A percentile compares a stretch with the other conserved stretches of the same genome.
These are phyloP conservation scores for Eulemur rubriventer DNA, from an alignment of 2,797 vertebrate genomes.

Conservation along the genomic window DNA sequence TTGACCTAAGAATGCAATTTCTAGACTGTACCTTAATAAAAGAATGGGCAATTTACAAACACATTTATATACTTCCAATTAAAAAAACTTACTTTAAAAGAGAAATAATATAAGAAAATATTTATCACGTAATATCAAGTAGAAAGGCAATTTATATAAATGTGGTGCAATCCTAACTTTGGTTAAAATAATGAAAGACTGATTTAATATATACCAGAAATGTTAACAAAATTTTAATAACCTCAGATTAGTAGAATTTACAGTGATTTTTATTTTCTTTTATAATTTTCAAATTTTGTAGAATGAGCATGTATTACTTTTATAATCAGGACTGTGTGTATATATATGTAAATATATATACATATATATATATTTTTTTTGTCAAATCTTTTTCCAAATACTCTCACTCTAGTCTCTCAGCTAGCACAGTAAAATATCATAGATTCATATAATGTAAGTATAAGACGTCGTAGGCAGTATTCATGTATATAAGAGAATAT, in stretches of 20 bases:
- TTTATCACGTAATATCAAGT: not conserved
- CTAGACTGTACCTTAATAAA: not conserved
- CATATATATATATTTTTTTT: not conserved
- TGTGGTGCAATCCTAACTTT: not conserved
- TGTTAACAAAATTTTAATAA: not conserved
- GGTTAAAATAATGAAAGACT: conserved; percentile 20
- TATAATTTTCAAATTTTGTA: not conserved
- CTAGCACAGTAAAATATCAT: not conserved
- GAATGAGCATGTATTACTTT: not conserved
- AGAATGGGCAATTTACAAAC: not conserved
- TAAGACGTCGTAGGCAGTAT: not conserved
- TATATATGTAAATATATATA: not conserved
- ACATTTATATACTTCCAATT: not conserved
- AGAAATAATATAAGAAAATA: not conserved
- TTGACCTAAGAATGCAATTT: not conserved
- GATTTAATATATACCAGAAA: not conserved
- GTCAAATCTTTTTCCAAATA: not conserved
- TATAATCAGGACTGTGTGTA: not conserved
- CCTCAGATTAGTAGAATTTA: conserved; percentile 11
- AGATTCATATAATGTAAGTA: not conserved
- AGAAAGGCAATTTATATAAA: not conserved
- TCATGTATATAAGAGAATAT: not conserved
- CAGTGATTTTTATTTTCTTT: conserved; percentile 31
- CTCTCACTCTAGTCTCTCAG: not conserved
- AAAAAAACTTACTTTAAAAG: not conserved